Percentiles rank a stretch among this genome's conserved stretches.
Evolutionary conservation across 2,888 invertebrate genomes (phyloP).

Genomic region (Gibbula magus): DNA sequence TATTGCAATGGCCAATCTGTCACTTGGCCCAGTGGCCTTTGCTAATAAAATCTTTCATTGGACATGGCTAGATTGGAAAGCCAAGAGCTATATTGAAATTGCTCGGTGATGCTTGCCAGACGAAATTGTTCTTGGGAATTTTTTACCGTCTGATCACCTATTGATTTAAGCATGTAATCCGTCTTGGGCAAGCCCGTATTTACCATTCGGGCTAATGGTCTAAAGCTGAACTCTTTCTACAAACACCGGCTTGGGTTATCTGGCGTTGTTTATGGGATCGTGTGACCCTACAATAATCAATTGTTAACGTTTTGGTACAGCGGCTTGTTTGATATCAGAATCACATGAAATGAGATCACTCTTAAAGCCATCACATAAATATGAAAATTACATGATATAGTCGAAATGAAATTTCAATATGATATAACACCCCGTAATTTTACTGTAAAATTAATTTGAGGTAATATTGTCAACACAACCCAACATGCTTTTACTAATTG

Average conservation of each 20-base stretch:
- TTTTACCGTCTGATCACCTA: constrained; percentile 5
- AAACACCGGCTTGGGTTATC: background rate
- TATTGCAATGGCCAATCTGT: constrained; percentile 12
- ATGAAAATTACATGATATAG: too few species aligned
- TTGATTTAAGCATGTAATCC: constrained; percentile 7
- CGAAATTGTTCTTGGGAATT: constrained; percentile 7
- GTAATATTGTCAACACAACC: too few species aligned
- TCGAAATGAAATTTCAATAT: too few species aligned
- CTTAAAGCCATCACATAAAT: background rate
- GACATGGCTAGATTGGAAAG: background rate
- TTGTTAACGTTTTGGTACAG: background rate
- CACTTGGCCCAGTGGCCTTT: constrained; percentile 18
- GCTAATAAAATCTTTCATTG: constrained; percentile 15
- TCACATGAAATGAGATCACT: background rate
- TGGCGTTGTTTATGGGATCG: background rate
- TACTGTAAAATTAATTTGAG: too few species aligned
- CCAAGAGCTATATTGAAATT: constrained; percentile 1
- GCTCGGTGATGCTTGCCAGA: constrained; percentile 7
- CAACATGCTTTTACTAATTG: too few species aligned
- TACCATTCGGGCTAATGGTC: constrained; percentile 4
- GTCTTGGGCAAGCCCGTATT: constrained; percentile 9
- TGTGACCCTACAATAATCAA: background rate
- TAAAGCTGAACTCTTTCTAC: background rate
- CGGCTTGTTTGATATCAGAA: background rate
- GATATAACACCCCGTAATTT: too few species aligned